phyloP scores from a whole-genome alignment of 2,113 vertebrate genomes.

The Gadus macrocephalus region DNA sequence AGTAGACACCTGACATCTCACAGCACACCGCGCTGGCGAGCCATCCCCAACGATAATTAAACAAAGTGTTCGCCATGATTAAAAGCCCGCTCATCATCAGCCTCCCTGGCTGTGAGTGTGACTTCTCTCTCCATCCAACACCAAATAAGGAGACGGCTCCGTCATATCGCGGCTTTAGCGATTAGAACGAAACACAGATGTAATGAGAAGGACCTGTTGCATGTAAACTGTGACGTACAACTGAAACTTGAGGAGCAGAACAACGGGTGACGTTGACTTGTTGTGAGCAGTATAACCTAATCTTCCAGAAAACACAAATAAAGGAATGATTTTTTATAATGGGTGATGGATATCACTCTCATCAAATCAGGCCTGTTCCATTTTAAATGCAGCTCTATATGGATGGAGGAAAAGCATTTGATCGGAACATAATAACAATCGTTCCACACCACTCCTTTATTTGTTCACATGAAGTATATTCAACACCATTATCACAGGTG shows the following conservation, averaged over 20 bases:
- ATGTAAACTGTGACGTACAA: slow-evolving; percentile 24
- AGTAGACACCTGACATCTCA: slow-evolving; percentile 36
- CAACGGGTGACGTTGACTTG: background rate
- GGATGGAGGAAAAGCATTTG: too few species aligned
- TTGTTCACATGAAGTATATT: too few species aligned
- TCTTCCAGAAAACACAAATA: too few species aligned
- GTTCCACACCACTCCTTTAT: too few species aligned
- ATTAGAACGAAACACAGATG: slow-evolving; percentile 3
- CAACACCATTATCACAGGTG: too few species aligned
- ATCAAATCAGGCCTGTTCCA: too few species aligned
- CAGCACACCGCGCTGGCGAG: slow-evolving; percentile 41
- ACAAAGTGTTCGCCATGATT: slow-evolving; percentile 37
- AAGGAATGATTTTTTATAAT: too few species aligned
- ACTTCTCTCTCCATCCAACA: slow-evolving; percentile 17
- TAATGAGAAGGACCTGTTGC: background rate
- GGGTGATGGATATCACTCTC: too few species aligned
- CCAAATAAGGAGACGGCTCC: slow-evolving; percentile 38
- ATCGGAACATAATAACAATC: too few species aligned
- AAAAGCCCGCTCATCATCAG: slow-evolving; percentile 17
- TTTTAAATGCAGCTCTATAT: too few species aligned
- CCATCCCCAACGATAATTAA: slow-evolving; percentile 22
- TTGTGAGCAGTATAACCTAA: too few species aligned
- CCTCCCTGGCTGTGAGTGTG: background rate
- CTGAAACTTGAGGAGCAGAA: background rate
- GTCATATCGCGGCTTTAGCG: slow-evolving; percentile 11